phyloP scores from a whole-genome alignment of 2,888 invertebrate genomes.

The Hoplodrina blanda region DNA sequence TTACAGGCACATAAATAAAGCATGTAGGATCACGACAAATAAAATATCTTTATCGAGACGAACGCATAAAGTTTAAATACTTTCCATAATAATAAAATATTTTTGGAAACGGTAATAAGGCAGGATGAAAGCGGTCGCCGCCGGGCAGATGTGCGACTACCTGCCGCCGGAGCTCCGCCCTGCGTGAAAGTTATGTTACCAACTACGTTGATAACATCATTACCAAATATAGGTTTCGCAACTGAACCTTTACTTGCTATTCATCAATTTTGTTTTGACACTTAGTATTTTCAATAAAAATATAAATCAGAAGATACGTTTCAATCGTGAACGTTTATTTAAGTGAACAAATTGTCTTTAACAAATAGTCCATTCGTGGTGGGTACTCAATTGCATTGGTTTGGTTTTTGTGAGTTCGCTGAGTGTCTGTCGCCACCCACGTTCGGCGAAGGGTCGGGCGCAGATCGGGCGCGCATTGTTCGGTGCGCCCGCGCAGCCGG shows the following conservation, averaged over 20 bases:
- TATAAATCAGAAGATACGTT: constrained; percentile 46
- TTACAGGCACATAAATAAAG: constrained; percentile 87
- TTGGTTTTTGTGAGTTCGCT: constrained; percentile 80
- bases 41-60: constrained; percentile 86
- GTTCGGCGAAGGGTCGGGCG: constrained; percentile 81
- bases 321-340: constrained; percentile 47
- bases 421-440: constrained; percentile 83
- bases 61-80: constrained; percentile 85
- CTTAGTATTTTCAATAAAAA: constrained; percentile 45
- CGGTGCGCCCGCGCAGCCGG: constrained; percentile 80
- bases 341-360: constrained; percentile 56
- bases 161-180: constrained; percentile 74
- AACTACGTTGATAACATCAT: constrained; percentile 75
- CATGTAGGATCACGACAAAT: constrained; percentile 83
- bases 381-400: constrained; percentile 73
- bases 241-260: constrained; percentile 69
- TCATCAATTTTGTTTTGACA: constrained; percentile 65
- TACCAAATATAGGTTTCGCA: constrained; percentile 74
- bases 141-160: constrained; percentile 86
- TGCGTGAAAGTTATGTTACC: constrained; percentile 77
- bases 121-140: constrained; percentile 88
- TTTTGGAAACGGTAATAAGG: constrained; percentile 87
- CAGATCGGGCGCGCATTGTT: constrained; percentile 83
- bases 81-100: constrained; percentile 88
- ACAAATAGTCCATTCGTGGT: constrained; percentile 63